Percentiles rank a stretch among this genome's conserved stretches.
Evolutionary conservation across 2,797 vertebrate genomes (phyloP).

Genomic region (Mycteria americana): DNA sequence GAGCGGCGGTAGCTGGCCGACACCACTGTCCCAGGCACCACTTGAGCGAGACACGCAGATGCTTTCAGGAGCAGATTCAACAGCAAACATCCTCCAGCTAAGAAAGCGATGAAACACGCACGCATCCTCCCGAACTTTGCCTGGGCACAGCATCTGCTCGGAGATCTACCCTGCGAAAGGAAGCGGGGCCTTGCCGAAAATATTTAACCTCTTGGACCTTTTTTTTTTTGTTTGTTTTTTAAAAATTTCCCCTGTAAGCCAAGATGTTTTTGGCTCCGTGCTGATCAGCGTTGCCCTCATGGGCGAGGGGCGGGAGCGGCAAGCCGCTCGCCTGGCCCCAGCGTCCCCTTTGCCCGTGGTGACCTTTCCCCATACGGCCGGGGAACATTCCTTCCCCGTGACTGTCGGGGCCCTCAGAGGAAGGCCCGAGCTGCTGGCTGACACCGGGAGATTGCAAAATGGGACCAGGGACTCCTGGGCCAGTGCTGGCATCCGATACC

Average conservation of each 20-base stretch:
- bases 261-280: neutral
- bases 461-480: neutral
- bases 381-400: slow-evolving; percentile 26
- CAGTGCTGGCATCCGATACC: neutral
- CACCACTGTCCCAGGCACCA: neutral
- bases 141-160: neutral
- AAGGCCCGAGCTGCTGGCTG: neutral
- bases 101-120: neutral
- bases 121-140: neutral
- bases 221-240: neutral
- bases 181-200: neutral
- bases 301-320: neutral
- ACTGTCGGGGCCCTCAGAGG: neutral
- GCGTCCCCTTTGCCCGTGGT: neutral
- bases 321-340: neutral
- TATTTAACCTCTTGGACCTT: neutral
- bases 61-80: neutral
- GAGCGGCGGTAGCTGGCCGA: neutral
- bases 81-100: neutral
- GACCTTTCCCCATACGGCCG: neutral
- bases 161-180: neutral
- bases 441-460: slow-evolving; percentile 13
- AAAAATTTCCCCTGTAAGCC: neutral
- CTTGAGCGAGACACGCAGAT: neutral
- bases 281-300: neutral